Base-by-base conservation (phyloP, 2,888 invertebrate species). In the Drosophila prostipennis region DNA sequence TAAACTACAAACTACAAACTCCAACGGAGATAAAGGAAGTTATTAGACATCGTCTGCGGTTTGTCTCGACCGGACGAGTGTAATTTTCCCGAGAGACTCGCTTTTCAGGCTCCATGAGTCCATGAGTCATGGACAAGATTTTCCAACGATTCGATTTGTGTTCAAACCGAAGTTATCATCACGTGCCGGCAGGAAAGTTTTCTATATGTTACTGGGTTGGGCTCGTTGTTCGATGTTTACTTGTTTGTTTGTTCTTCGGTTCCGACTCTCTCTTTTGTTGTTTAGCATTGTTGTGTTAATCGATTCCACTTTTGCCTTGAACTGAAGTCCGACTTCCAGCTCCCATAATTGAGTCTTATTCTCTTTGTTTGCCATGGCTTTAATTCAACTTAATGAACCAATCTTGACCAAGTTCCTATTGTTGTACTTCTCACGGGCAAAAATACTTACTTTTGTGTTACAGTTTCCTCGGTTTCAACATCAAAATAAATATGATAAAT, bases 261-360 rank as follows among this genome's bases (percentile, higher is more conserved):
- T 32, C 16, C 37, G 43, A 51, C 60, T 65, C 55, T 79, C 70
- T 69, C 64, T 69, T 57, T 48, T 42, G 40, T 60, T 72, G 64
- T 87, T 87, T 87, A 81, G 70, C 79, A 73, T 74, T 81, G 58
- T 73, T 71, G 73, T 84, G 85, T 26, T 89, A 84, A 84, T 77
- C 75, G 74, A 53, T 46, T 63, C 56, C 46, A 63, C 55, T 70
- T 48, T 60, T 72, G 51, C 64, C 61, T 60, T 68, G 60, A 60
- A 57, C 64, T 74, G 45, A 37, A 51, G 34, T 43, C 29, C 40
- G 40, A 61, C 43, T 36, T 36, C 29, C 46, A 58, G 46, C 43
- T 59, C 46, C 56, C 63, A 70, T 72, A 70, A 70, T 70, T 63
- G 73, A 70, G 73, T 54, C 19, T 59, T 53, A 76, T 72, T 87